Base-by-base conservation (phyloP, 92 coral and sea anemone genomes). In the Pocillopora meandrina region DNA sequence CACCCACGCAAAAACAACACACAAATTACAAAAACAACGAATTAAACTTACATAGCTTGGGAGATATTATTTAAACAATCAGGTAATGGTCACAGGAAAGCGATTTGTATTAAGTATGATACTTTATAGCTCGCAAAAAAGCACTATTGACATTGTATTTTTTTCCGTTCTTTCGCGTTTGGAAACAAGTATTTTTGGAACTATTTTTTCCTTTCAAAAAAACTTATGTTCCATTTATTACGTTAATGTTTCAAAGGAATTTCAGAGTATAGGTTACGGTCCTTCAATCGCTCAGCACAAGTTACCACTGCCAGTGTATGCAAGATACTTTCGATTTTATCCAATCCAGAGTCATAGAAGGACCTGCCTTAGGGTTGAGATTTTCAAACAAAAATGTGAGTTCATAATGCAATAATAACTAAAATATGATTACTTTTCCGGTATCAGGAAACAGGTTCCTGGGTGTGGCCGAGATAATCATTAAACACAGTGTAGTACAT, bases 281-380 rank as follows among this genome's bases (percentile, higher is more conserved):
- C 21, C 21, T 15, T 6, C 34, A 65, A 5, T 23, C 31, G 70
- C n/a, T 13, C 70, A 65, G 31, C 70, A 65, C 70, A 65, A 65
- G 70, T 65, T 65, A 31, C 70, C 70, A 20, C 15, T 10, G 12
- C 70, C 36, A 65, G 70, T 65, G 36, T 15, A 2, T 23, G 70
- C 70, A 65, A 65, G 70, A 65, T 65, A 65, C 31, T 9, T 65
- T 65, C 70, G 70, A 2, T 65, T 65, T 65, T 33, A 65, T 65
- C 70, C 70, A 65, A 65, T 33, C 31, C 21, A 65, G 34, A 4
- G n/a, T 10, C 70, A 65, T 5, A 14, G 4, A 8, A 20, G 70
- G 70, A 20, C 12, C 31, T 65, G 70, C n/a, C 42, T 65, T 2
- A 65, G 70, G 34, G 42, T 65, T 1, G 70, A 65, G 36, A 14